Evolutionary conservation across 2,888 invertebrate species (phyloP), one percentile per base, ranked within the genome.

Genomic region (Dinocampus coccinellae): DNA sequence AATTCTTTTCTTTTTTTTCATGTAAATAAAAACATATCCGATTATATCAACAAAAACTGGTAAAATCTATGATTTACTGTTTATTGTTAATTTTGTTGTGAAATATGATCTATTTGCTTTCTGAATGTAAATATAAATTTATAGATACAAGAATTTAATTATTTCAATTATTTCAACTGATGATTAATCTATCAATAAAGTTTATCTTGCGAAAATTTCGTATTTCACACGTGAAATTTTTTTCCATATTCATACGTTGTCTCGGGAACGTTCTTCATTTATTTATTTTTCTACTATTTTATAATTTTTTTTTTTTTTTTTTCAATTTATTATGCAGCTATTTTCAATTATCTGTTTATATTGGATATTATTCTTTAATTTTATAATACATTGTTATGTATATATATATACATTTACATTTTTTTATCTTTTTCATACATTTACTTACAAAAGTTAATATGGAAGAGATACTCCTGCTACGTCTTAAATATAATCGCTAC

Each of bases 151-250:
- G 16, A 47, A 47, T 47, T 47, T 47, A n/a, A 16, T 16, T n/a
- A 47, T 47, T 16, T 6, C 2, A 29, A 29, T 29, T 52, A 42
- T 65, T 65, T 22, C 34, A 0, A 20, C 4, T 10, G 22, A 24
- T 47, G 29, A 58, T 57, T 65, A 13, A 11, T 24, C 4, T 39
- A n/a, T 3, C 20, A 33, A 9, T 69, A 39, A 26, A 11, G 22
- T 36, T 24, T 69, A 55, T 70, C 63, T 55, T 69, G 33, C 7
- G 68, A 11, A 66, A 61, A 70, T 72, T 69, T 70, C 70, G 68
- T 65, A 42, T 55, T 64, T 62, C 22, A 7, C n/a, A 22, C 42
- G 33, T 63, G 33, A 39, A 55, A 63, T 7, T 16, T 20, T 42
- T 42, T 26, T 6, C 53, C 33, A 69, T 26, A 39, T 22, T 22